phyloP scores from a whole-genome alignment of 2,888 invertebrate species.

The Ephialtes manifestator region DNA sequence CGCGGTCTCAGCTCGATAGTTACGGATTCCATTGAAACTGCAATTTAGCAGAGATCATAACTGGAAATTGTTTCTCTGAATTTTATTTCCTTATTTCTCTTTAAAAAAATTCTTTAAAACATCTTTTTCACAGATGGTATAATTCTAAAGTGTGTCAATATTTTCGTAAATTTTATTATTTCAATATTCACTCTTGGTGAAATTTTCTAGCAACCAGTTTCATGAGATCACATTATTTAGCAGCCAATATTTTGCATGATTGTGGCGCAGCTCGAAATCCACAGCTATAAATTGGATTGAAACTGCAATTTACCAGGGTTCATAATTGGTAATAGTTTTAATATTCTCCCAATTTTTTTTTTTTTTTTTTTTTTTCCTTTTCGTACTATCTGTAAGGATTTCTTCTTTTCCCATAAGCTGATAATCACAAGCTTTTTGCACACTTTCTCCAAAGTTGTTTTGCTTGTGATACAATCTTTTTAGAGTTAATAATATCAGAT shows the following conservation, averaged over 20 bases:
- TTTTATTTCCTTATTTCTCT: background rate
- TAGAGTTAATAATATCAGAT: background rate
- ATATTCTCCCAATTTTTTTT: background rate
- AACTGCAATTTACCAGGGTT: background rate
- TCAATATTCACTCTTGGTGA: background rate
- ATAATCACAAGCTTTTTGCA: background rate
- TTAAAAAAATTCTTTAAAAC: background rate
- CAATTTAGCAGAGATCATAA: constrained; percentile 4
- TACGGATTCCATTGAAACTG: constrained; percentile 72
- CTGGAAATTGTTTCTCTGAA: background rate
- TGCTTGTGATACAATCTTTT: background rate
- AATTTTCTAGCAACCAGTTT: background rate
- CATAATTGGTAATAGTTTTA: background rate
- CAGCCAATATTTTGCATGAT: constrained; percentile 81
- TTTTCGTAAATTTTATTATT: too few relatives aligned
- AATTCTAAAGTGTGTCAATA: background rate
- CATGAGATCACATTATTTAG: constrained; percentile 13
- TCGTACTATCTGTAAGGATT: background rate
- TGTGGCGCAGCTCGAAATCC: constrained; percentile 80
- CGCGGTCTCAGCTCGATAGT: constrained; percentile 82
- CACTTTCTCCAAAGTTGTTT: background rate
- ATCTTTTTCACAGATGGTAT: background rate
- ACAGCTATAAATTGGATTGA: constrained; percentile 77
- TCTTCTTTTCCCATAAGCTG: background rate
- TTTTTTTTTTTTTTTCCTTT: background rate